phyloP scores from a whole-genome alignment of 1,140 invertebrate genomes.

The Bombus waltoni region DNA sequence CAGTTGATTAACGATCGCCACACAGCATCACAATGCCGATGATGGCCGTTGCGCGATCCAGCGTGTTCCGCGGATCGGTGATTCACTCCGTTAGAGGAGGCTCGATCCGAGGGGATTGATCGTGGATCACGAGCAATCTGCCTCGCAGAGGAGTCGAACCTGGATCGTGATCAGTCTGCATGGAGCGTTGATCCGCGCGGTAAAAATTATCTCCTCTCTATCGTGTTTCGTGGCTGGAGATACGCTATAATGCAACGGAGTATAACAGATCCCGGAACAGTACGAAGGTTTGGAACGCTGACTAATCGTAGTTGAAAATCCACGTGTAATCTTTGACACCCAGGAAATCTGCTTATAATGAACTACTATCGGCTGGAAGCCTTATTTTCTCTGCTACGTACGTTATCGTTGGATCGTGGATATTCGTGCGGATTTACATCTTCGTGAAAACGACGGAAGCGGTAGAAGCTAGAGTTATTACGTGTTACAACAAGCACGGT shows the following conservation, averaged over 20 bases:
- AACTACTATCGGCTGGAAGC: no score
- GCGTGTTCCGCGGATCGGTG: conserved; percentile 44
- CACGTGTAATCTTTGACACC: background rate
- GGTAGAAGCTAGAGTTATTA: no score
- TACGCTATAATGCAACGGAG: no score
- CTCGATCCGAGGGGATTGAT: conserved; percentile 42
- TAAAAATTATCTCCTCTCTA: background rate
- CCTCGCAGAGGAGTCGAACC: background rate
- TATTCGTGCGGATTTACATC: no score
- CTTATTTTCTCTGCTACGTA: no score
- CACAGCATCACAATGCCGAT: conserved; percentile 64
- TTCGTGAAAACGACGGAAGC: no score
- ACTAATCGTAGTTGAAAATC: background rate
- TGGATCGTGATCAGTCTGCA: conserved; percentile 2
- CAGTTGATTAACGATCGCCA: conserved; percentile 80
- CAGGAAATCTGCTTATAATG: background rate
- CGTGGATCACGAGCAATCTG: conserved; percentile 30
- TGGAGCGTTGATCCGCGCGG: background rate
- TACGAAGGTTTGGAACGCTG: no score
- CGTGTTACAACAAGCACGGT: no score
- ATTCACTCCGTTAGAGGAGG: conserved; percentile 38
- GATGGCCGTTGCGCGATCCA: conserved; percentile 63
- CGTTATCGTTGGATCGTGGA: no score
- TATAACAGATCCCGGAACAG: background rate
- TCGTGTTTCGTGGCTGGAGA: background rate